Evolutionary conservation across 2,888 invertebrate species (phyloP).

Genomic region (Drosophila paramelanica): DNA sequence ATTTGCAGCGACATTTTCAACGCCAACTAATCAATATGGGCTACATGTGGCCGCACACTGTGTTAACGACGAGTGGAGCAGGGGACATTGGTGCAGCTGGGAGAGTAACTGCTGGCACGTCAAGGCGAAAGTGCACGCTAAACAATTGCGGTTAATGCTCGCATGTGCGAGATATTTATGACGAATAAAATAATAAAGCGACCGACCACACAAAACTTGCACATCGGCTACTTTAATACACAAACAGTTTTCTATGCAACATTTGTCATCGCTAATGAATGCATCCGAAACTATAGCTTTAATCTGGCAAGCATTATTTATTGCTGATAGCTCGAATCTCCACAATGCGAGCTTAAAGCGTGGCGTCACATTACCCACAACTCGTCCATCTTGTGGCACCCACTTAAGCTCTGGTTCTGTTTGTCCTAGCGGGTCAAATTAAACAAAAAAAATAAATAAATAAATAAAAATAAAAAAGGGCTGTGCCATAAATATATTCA

Average conservation of each 20-base stretch:
- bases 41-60: slow-evolving; percentile 51
- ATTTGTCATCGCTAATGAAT: neutral
- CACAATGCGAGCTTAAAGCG: slow-evolving; percentile 4
- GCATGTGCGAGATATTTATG: slow-evolving; percentile 75
- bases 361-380: slow-evolving; percentile 1
- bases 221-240: slow-evolving; percentile 21
- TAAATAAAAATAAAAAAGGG: slow-evolving; percentile 28
- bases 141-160: slow-evolving; percentile 77
- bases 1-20: slow-evolving; percentile 75
- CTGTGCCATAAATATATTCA: slow-evolving; percentile 49
- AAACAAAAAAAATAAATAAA: neutral
- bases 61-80: neutral
- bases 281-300: neutral
- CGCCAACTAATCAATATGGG: slow-evolving; percentile 78
- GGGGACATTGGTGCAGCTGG: neutral
- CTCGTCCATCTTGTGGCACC: slow-evolving; percentile 22
- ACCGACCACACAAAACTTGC: slow-evolving; percentile 28
- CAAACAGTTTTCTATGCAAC: slow-evolving; percentile 3
- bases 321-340: neutral
- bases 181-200: slow-evolving; percentile 78
- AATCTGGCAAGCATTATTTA: neutral
- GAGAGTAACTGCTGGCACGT: slow-evolving; percentile 37
- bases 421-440: slow-evolving; percentile 7
- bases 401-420: slow-evolving; percentile 17
- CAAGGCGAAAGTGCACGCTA: slow-evolving; percentile 69